These are phyloP conservation scores for Xestia xanthographa DNA, from an alignment of 2,888 invertebrate genomes.

Conservation along the genomic window DNA sequence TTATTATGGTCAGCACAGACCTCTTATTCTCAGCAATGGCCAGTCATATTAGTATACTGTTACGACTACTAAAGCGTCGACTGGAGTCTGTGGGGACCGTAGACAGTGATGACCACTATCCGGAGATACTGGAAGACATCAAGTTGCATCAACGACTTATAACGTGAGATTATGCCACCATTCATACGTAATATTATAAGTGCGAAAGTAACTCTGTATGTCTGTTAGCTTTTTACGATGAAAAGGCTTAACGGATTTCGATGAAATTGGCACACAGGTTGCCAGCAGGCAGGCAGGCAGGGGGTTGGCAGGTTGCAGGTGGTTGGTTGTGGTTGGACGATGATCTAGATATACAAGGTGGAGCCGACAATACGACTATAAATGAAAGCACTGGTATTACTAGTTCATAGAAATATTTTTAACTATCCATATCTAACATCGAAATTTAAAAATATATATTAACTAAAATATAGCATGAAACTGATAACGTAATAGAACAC, in stretches of 20 bases:
- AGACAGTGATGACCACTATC: constrained; percentile 77
- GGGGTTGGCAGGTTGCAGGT: too few relatives aligned
- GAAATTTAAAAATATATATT: too few relatives aligned
- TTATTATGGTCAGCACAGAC: constrained; percentile 85
- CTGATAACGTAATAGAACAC: too few relatives aligned
- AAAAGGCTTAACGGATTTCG: background rate
- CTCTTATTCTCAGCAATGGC: constrained; percentile 86
- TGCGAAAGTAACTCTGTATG: background rate
- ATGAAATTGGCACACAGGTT: background rate
- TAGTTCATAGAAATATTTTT: too few relatives aligned
- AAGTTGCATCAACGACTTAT: constrained; percentile 86
- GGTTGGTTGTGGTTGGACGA: too few relatives aligned
- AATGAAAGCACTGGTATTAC: too few relatives aligned
- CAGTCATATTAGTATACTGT: constrained; percentile 83
- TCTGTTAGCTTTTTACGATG: background rate
- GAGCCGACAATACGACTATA: too few relatives aligned
- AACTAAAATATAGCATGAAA: too few relatives aligned
- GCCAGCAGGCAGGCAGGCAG: too few relatives aligned
- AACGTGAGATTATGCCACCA: constrained; percentile 69
- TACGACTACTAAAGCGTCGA: constrained; percentile 81
- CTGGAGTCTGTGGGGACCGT: constrained; percentile 75
- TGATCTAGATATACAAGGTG: too few relatives aligned
- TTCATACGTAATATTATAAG: background rate
- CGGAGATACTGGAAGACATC: constrained; percentile 80
- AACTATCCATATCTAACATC: too few relatives aligned